Conservation (phyloP, 2,113 vertebrate species). For the Vulpes lagopus region DNA sequence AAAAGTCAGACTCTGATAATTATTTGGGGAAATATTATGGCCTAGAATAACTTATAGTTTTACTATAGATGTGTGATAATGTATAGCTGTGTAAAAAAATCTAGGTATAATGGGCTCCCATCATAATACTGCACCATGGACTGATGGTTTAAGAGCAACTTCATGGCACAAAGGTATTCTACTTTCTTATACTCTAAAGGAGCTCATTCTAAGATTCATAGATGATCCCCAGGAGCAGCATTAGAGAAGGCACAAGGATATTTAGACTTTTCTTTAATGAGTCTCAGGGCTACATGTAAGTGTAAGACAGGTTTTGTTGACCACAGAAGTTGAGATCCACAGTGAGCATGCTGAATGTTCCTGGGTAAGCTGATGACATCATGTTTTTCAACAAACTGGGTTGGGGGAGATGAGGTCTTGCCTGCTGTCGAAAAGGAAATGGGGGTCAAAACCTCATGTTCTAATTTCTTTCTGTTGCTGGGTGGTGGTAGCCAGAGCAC, state of each 20-base stretch:
- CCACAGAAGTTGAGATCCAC: neutral
- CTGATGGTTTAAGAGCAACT: neutral
- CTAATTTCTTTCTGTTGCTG: neutral
- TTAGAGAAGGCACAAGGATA: neutral
- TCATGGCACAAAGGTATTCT: neutral
- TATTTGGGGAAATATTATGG: neutral
- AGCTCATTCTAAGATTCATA: conserved; percentile 20
- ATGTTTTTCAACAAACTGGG: neutral
- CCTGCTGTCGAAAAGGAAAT: no score
- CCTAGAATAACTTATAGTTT: neutral
- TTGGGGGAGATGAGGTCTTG: neutral
- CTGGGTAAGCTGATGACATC: neutral
- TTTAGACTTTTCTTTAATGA: conserved; percentile 46
- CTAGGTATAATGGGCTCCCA: neutral
- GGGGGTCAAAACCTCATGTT: neutral
- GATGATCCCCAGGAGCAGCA: neutral
- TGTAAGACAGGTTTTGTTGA: neutral
- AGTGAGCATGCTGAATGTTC: neutral
- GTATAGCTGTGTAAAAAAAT: neutral
- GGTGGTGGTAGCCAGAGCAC: neutral
- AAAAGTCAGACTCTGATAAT: neutral
- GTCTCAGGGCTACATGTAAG: conserved; percentile 1
- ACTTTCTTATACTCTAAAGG: neutral
- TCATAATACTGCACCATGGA: neutral
- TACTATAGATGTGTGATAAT: neutral